These are phyloP conservation scores for Mus minutoides DNA, from an alignment of 2,797 vertebrate species.

Conservation along the genomic window DNA sequence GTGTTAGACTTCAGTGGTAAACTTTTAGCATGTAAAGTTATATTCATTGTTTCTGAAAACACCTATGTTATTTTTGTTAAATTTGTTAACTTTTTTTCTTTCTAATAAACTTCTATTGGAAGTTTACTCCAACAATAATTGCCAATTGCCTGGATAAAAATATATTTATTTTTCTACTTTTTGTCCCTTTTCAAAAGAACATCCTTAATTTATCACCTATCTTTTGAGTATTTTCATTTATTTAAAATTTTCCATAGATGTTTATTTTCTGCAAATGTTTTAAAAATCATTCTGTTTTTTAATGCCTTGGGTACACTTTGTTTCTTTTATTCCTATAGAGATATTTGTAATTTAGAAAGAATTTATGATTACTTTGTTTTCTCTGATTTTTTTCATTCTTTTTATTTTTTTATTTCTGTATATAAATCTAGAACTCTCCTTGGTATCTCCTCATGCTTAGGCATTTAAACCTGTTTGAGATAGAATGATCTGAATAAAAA, in stretches of 20 bases:
- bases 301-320: background rate
- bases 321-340: background rate
- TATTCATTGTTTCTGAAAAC: background rate
- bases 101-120: background rate
- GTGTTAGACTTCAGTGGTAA: background rate
- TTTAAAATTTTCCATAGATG: background rate
- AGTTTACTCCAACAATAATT: background rate
- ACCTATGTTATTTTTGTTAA: background rate
- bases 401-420: background rate
- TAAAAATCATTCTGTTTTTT: background rate
- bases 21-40: background rate
- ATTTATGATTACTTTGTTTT: background rate
- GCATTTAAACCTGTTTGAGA: background rate
- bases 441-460: background rate
- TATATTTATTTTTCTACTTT: background rate
- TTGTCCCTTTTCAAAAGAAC: background rate
- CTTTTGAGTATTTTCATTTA: background rate
- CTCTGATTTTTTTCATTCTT: background rate
- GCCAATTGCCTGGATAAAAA: background rate
- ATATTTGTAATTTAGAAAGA: background rate
- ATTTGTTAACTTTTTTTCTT: background rate
- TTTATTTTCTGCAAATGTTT: background rate
- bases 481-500: background rate
- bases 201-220: background rate
- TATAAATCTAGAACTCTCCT: background rate